phyloP scores from a whole-genome alignment of 2,113 vertebrate species.

The Eclectus roratus region DNA sequence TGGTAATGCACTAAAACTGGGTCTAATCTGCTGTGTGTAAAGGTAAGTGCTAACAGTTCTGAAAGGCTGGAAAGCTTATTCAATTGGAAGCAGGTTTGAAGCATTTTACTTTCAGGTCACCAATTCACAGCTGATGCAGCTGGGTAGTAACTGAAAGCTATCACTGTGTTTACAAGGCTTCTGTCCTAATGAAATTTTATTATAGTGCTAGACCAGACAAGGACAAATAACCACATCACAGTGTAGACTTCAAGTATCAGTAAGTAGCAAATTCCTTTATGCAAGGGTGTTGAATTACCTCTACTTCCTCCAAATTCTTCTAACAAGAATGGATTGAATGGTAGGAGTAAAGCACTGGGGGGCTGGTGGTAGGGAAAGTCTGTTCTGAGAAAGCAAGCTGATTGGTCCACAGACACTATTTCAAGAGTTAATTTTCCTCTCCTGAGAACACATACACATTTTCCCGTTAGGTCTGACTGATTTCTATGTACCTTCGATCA shows the following conservation, averaged over 20 bases:
- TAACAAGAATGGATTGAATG: background rate
- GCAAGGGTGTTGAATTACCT: background rate
- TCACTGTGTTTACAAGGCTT: background rate
- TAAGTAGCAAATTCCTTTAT: background rate
- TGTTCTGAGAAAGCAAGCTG: background rate
- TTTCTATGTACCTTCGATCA: background rate
- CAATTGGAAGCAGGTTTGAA: background rate
- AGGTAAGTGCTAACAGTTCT: background rate
- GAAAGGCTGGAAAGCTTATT: background rate
- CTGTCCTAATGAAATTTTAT: background rate
- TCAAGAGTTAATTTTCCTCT: background rate
- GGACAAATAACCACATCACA: background rate
- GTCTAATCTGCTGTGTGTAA: background rate
- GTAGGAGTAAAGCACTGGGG: background rate
- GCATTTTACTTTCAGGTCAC: background rate
- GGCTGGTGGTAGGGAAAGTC: background rate
- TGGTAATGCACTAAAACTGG: background rate
- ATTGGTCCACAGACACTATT: background rate
- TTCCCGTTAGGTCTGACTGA: background rate
- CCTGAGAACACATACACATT: background rate
- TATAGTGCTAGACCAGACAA: background rate
- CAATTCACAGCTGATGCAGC: background rate
- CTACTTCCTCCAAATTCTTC: background rate
- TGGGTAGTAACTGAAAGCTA: background rate
- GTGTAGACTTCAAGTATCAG: background rate